A percentile compares a stretch with the other conserved stretches of the same genome.
phyloP scores from a whole-genome alignment of 2,888 invertebrate species.

The Gibbula magus region DNA sequence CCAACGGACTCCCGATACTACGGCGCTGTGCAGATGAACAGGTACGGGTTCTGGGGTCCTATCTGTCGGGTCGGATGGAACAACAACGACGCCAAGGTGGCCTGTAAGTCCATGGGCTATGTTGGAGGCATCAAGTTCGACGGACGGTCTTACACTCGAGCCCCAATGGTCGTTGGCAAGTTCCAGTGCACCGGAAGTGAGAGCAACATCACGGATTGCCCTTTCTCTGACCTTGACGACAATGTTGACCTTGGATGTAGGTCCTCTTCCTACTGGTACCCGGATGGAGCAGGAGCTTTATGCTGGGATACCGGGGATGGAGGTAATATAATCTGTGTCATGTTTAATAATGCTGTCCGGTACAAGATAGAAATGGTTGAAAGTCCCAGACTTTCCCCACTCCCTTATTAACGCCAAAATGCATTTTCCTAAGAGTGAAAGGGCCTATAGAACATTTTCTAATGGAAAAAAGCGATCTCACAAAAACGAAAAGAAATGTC shows the following conservation, averaged over 20 bases:
- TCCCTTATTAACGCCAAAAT: no score
- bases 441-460: no score
- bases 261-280: neutral
- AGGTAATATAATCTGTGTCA: neutral
- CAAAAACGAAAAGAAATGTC: no score
- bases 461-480: no score
- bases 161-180: conserved; percentile 54
- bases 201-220: conserved; percentile 49
- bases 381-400: no score
- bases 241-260: conserved; percentile 48
- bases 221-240: conserved; percentile 49
- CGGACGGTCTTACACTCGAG: neutral
- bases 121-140: neutral
- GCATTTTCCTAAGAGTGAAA: no score
- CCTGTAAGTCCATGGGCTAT: conserved; percentile 13
- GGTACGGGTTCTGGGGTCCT: conserved; percentile 84
- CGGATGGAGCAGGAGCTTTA: conserved; percentile 56
- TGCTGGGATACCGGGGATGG: conserved; percentile 53
- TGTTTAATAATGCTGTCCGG: no score
- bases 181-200: conserved; percentile 53
- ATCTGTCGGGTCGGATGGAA: conserved; percentile 62
- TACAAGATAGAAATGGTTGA: no score
- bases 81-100: conserved; percentile 50
- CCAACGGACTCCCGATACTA: conserved; percentile 33
- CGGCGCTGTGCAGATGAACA: conserved; percentile 80